Evolutionary conservation across 2,797 vertebrate species (phyloP).

Genomic region (Vespertilio murinus): DNA sequence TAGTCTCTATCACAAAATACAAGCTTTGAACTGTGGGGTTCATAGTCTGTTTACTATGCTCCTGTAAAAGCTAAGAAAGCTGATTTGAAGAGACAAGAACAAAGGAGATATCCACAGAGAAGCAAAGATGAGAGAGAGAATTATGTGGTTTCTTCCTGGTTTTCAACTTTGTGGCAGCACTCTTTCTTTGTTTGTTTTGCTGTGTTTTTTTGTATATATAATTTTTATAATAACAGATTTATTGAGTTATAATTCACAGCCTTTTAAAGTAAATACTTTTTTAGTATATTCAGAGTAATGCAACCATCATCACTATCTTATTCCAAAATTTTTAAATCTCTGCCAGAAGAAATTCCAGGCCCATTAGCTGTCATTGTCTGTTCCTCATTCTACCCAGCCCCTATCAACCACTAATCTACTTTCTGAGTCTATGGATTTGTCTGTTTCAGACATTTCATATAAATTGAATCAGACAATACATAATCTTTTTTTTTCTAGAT

Average conservation of each 20-base stretch:
- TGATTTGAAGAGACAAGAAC: background rate
- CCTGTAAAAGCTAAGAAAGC: background rate
- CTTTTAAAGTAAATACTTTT: background rate
- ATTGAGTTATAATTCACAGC: background rate
- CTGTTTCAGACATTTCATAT: background rate
- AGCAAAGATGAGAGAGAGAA: background rate
- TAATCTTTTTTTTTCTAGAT: background rate
- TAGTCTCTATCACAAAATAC: background rate
- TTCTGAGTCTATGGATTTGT: background rate
- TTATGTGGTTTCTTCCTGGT: background rate
- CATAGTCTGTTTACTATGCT: background rate
- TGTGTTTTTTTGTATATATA: background rate
- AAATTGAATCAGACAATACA: background rate
- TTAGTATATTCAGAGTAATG: background rate
- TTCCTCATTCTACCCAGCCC: background rate
- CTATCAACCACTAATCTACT: background rate
- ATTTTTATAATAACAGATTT: slow-evolving; percentile 35
- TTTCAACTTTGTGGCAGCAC: background rate
- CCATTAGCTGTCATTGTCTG: background rate
- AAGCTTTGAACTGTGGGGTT: background rate
- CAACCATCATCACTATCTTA: background rate
- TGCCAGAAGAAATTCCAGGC: background rate
- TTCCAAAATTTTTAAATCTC: background rate
- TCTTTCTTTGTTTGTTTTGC: background rate
- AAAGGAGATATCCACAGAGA: background rate